These are phyloP conservation scores for Idaea biselata DNA, from an alignment of 2,888 invertebrate genomes.

Conservation along the genomic window DNA sequence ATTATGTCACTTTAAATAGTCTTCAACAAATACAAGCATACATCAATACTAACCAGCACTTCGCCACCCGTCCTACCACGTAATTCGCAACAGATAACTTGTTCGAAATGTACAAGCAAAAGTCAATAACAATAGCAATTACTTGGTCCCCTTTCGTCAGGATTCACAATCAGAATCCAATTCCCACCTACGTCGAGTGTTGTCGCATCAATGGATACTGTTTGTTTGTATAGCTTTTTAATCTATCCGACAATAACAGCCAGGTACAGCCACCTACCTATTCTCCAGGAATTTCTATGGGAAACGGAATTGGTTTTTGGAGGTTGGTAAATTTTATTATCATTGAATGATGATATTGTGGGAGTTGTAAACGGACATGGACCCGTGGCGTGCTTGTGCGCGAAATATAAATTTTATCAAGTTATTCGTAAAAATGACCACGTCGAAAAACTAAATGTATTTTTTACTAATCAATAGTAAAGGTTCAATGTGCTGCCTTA, in stretches of 20 bases:
- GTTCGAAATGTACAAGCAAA: constrained; percentile 11
- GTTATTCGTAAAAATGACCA: no score
- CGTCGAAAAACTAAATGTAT: no score
- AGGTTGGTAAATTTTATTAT: not conserved
- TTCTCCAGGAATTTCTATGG: not conserved
- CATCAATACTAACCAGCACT: no score
- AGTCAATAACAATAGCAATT: constrained; percentile 23
- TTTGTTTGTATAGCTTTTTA: not conserved
- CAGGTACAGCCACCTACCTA: not conserved
- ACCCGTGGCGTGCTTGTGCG: no score
- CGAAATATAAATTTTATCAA: no score
- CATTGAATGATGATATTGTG: not conserved
- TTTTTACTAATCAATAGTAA: no score
- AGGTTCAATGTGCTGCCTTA: no score
- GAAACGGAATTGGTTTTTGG: not conserved
- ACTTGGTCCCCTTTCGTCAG: constrained; percentile 16
- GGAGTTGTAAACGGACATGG: no score
- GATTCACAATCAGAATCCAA: constrained; percentile 12
- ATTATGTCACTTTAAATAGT: no score
- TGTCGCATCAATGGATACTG: not conserved
- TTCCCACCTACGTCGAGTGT: constrained; percentile 10
- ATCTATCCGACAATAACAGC: not conserved
- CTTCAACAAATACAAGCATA: no score
- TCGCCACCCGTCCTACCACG: no score
- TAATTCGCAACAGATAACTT: not conserved